phyloP scores from a whole-genome alignment of 2,113 vertebrate genomes.

The Psephotus haematonotus region DNA sequence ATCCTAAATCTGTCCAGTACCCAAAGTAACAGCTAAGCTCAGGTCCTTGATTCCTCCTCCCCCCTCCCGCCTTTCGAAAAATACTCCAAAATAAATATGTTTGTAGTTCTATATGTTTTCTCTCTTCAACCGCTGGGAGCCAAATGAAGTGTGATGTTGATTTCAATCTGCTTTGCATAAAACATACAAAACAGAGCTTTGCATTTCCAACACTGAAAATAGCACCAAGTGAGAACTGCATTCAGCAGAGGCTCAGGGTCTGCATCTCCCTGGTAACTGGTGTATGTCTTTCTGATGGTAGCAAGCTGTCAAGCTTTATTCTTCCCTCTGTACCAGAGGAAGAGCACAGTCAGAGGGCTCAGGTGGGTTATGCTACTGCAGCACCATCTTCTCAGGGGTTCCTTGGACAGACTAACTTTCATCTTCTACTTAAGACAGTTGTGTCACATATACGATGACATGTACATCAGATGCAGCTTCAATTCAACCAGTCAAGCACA shows the following conservation, averaged over 20 bases:
- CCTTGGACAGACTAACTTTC: not conserved
- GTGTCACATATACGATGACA: not conserved
- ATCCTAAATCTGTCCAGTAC: not conserved
- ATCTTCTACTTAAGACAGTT: not conserved
- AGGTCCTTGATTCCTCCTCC: not conserved
- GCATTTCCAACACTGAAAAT: not conserved
- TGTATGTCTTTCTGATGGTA: not conserved
- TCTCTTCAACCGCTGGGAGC: not conserved
- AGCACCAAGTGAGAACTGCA: not conserved
- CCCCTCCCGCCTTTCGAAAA: not conserved
- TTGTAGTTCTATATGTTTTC: not conserved
- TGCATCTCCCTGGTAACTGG: not conserved
- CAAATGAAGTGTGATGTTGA: conserved; percentile 15
- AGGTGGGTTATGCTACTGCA: not conserved
- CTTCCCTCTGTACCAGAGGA: not conserved
- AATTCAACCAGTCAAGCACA: not conserved
- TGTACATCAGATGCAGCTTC: not conserved
- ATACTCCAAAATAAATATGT: not conserved
- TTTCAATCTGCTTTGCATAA: conserved; percentile 31
- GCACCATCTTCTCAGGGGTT: not conserved
- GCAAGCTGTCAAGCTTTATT: not conserved
- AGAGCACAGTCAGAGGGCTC: not conserved
- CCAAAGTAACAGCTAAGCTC: not conserved
- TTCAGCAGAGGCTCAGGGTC: not conserved
- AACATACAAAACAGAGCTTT: conserved; percentile 5